Evolutionary conservation across 2,113 vertebrate species (phyloP).

Genomic region (Pteropus alecto): DNA sequence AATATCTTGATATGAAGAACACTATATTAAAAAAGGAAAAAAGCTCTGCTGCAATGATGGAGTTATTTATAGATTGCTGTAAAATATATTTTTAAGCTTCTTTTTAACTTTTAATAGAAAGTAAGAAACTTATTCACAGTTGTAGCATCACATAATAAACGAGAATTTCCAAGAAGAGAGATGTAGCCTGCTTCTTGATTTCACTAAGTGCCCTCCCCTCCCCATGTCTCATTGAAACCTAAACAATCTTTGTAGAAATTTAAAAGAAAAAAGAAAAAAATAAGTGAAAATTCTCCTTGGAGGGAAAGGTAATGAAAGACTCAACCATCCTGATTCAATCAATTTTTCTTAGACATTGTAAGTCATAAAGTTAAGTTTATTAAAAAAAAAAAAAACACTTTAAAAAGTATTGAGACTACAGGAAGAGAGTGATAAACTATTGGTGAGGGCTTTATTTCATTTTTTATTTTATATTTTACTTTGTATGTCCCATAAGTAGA

Average conservation of each 20-base stretch:
- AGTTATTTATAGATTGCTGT: background rate
- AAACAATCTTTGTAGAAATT: background rate
- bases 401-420: background rate
- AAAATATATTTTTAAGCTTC: background rate
- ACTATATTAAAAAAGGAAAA: background rate
- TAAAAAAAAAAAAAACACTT: background rate
- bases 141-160: background rate
- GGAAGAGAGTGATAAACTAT: background rate
- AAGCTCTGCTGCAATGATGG: background rate
- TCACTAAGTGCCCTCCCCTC: background rate
- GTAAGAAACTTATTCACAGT: background rate
- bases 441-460: background rate
- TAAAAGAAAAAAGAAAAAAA: background rate
- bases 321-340: background rate
- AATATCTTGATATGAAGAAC: background rate
- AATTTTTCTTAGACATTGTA: constrained; percentile 17
- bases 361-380: background rate
- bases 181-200: background rate
- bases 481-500: background rate
- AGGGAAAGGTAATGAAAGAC: background rate
- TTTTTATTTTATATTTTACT: background rate
- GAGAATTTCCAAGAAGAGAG: background rate
- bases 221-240: background rate
- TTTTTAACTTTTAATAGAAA: background rate
- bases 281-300: background rate